Percentiles rank a stretch among this genome's conserved stretches.
phyloP scores from a whole-genome alignment of 2,113 vertebrate genomes.

The Neotoma lepida region DNA sequence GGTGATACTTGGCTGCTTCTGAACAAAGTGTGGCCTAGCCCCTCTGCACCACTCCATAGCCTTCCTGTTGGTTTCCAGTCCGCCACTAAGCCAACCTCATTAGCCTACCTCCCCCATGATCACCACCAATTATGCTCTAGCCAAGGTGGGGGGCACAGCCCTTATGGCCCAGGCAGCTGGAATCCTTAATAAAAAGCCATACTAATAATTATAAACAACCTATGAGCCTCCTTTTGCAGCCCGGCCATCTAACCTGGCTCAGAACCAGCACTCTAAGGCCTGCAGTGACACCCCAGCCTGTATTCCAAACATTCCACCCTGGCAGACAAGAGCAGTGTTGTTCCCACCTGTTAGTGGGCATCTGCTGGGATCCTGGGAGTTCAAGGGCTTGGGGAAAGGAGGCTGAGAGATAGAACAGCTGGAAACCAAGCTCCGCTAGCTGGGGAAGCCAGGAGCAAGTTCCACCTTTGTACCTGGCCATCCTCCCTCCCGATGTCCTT shows the following conservation, averaged over 20 bases:
- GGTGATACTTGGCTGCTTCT: background rate
- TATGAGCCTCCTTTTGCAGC: slow-evolving; percentile 59
- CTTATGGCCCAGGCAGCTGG: slow-evolving; percentile 81
- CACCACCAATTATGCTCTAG: slow-evolving; percentile 54
- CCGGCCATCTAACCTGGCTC: slow-evolving; percentile 79
- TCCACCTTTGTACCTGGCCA: background rate
- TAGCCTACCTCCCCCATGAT: slow-evolving; percentile 61
- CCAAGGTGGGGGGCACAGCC: background rate
- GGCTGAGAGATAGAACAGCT: background rate
- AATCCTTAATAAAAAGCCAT: slow-evolving; percentile 80
- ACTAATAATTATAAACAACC: slow-evolving; percentile 78
- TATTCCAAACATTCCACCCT: slow-evolving; percentile 75
- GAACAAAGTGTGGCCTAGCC: background rate
- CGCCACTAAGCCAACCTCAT: slow-evolving; percentile 48
- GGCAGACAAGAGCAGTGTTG: slow-evolving; percentile 77
- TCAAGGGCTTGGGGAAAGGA: slow-evolving; percentile 80
- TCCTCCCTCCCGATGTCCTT: background rate
- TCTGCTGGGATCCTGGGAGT: slow-evolving; percentile 80
- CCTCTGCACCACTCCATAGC: background rate
- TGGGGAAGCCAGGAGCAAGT: accelerated
- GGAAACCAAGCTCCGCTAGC: background rate
- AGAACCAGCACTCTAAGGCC: slow-evolving; percentile 71
- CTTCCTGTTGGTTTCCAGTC: background rate
- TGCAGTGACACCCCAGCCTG: slow-evolving; percentile 72
- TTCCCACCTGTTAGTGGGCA: slow-evolving; percentile 83